These are phyloP conservation scores for Syngnathus floridae DNA, from an alignment of 2,113 vertebrate species.

Conservation along the genomic window DNA sequence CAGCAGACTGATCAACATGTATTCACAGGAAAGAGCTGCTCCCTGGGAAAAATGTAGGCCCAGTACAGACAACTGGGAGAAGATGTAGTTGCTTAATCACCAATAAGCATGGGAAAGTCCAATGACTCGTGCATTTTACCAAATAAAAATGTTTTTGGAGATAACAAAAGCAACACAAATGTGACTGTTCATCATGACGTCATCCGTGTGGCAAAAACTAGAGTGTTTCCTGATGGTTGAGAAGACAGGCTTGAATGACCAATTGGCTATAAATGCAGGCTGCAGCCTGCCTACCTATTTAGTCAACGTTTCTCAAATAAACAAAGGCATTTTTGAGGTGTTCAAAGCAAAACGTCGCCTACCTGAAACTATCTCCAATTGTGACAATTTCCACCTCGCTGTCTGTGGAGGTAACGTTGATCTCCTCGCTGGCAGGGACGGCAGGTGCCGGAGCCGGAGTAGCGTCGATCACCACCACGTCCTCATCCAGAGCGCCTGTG, in stretches of 20 bases:
- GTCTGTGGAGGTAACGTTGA: slow-evolving; percentile 98
- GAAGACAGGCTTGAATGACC: no score
- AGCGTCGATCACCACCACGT: slow-evolving; percentile 97
- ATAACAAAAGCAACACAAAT: background rate
- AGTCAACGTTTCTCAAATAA: background rate
- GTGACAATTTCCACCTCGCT: slow-evolving; percentile 98
- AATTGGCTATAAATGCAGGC: background rate
- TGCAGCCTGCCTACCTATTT: background rate
- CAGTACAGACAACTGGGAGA: background rate
- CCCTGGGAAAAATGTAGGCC: background rate
- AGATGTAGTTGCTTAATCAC: background rate
- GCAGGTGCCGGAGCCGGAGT: slow-evolving; percentile 87
- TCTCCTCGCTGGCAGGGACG: slow-evolving; percentile 94
- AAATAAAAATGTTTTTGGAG: background rate
- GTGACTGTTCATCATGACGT: no score
- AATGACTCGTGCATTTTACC: background rate
- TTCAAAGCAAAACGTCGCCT: slow-evolving; percentile 31
- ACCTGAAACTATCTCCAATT: slow-evolving; percentile 94
- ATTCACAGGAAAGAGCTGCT: background rate
- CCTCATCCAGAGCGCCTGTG: slow-evolving; percentile 91
- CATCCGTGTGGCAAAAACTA: no score
- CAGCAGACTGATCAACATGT: slow-evolving; percentile 3
- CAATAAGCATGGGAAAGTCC: background rate
- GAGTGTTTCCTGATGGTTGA: no score
- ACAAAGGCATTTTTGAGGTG: background rate